Evolutionary conservation across 37 sponge, comb jelly and placozoan species (phyloP).

Genomic region (Chondrilla cf. caribensis): DNA sequence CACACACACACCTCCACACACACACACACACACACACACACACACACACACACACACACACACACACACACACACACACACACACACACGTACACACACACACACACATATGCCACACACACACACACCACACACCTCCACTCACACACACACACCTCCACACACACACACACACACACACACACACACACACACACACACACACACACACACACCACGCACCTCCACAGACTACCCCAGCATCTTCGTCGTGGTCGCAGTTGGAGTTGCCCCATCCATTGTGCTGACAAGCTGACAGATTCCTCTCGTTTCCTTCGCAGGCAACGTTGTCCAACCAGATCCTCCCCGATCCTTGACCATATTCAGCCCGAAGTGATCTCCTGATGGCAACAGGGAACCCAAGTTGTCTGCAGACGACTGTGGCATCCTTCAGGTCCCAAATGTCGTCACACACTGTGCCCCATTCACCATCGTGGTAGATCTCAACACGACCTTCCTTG

Average conservation of each 20-base stretch:
- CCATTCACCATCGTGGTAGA: conserved; percentile 6
- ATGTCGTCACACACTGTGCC: conserved; percentile 2
- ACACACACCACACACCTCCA: too few species aligned
- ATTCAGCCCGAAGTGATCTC: neutral
- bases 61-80: too few species aligned
- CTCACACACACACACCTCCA: too few species aligned
- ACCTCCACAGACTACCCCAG: conserved; percentile 32
- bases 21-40: too few species aligned
- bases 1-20: too few species aligned
- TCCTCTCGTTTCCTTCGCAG: conserved; percentile 18
- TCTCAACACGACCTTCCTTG: conserved; percentile 16
- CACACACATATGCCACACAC: too few species aligned
- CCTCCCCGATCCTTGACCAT: conserved; percentile 1
- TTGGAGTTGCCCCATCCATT: conserved; percentile 23
- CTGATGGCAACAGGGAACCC: neutral
- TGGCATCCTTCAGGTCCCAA: conserved; percentile 8
- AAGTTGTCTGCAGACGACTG: neutral
- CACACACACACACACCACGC: too few species aligned
- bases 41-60: too few species aligned
- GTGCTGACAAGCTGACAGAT: neutral
- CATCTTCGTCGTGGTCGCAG: conserved; percentile 36
- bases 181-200: too few species aligned
- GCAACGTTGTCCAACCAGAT: conserved; percentile 38
- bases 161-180: too few species aligned
- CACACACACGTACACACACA: too few species aligned